Base-by-base conservation (phyloP, 2,797 vertebrate genomes). In the Enteromius anoplus region DNA sequence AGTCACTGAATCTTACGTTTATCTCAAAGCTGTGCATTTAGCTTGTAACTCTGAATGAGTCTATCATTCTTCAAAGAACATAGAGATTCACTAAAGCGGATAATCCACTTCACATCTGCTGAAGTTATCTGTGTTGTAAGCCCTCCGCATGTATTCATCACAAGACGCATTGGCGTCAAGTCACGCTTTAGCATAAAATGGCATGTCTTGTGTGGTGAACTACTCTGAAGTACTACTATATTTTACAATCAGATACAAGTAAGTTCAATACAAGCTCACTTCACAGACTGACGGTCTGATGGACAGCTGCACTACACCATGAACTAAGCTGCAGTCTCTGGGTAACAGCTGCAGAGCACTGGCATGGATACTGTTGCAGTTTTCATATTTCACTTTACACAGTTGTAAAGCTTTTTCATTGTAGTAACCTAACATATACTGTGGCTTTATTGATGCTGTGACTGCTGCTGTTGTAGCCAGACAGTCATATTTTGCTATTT, bases 51-150 rank as follows among this genome's bases (percentile, higher is more conserved):
- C 14, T 75, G 68, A 75, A 68, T 69, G 78, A 45, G 53, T 62
- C 62, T 76, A 42, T 81, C 72, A 15, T 32, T 73, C 42, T 29
- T 32, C n/a, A 29, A 21, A 76, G 71, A 70, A 71, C 60, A 64
- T 32, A 53, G 73, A 71, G 21, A 68, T 83, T 75, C 83, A 60
- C 65, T 77, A 32, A 86, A 75, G 86, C 49, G 65, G 32, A 77
- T 82, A 53, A 73, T 34, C 40, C 65, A 47, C 65, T 80, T 65
- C 65, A 80, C 83, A 83, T 78, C 84, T 85, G 88, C 73, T 78
- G 40, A 83, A 49, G 85, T 80, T 88, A 70, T 85, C 60, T 77
- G 26, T 49, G 29, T 75, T 65, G 15, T 65, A 60, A 75, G 29
- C 32, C 55, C 19, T 51, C 45, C 29, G 23, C 60, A 29, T 49